phyloP scores from a whole-genome alignment of 2,797 vertebrate genomes.

The Heterohyrax brucei region DNA sequence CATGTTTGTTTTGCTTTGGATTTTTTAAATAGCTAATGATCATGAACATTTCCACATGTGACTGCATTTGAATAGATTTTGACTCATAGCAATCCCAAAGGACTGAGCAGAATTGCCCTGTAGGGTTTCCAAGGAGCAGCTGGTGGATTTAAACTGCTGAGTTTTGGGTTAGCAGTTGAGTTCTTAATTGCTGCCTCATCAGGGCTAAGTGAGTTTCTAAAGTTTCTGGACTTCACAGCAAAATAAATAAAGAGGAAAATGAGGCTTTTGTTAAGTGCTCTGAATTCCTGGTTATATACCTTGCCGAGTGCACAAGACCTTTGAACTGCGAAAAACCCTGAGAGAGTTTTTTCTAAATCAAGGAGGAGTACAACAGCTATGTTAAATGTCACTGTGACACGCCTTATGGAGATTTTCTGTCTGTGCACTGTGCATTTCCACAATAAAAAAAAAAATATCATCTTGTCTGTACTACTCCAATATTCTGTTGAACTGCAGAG shows the following conservation, averaged over 20 bases:
- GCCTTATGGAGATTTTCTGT: not conserved
- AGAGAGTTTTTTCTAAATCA: not conserved
- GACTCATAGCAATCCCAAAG: no score
- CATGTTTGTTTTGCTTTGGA: no score
- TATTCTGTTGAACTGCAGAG: not conserved
- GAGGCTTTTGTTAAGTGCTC: not conserved
- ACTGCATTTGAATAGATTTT: no score
- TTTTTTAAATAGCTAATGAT: no score
- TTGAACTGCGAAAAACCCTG: not conserved
- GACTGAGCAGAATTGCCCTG: no score
- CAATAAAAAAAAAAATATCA: not conserved
- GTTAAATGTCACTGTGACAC: not conserved
- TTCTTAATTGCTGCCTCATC: no score
- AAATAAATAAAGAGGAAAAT: not conserved
- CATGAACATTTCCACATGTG: no score
- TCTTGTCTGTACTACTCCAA: not conserved
- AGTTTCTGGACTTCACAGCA: slow-evolving; percentile 4
- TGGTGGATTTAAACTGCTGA: no score
- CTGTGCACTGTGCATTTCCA: not conserved
- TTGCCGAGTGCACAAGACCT: not conserved
- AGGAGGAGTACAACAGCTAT: not conserved
- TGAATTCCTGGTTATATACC: not conserved
- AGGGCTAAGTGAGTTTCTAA: not conserved
- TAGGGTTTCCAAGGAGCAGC: no score
- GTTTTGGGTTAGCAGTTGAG: no score